Evolutionary conservation across 1,140 invertebrate genomes (phyloP), one percentile per base, ranked within the genome.

Genomic region (Panagrolaimus sp.): DNA sequence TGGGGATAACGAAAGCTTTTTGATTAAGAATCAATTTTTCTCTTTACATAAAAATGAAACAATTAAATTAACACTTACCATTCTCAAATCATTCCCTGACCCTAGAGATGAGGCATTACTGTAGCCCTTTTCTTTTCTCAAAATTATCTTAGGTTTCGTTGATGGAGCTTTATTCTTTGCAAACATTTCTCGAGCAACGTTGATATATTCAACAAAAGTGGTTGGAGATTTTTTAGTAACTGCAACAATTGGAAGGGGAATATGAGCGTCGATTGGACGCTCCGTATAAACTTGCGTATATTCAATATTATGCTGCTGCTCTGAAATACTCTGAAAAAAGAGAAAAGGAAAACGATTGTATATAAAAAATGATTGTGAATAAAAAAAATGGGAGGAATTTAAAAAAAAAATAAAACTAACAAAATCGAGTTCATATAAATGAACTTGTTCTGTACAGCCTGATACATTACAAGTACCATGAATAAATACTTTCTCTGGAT

Each of bases 371-470:
- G 25, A 25, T 51, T 51, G n/a, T n/a, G 25, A 51, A 25, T 8
- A 8, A 25, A 16, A 51, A 51, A 51, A 51, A 51, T 8, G 4
- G 48, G 25, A 51, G 48, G 25, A 8, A 1, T 51, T 51, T 51
- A 16, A 16, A 25, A 25, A 51, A n/a, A n/a, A n/a, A n/a, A n/a
- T n/a, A n/a, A n/a, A 51, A 51, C 25, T 8, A 25, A 51, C 51
- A 57, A 57, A 57, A 27, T 20, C 51, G n/a, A 57, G 20, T 57
- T 57, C 51, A 57, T 57, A 57, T 27, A 57, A 57, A 57, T 57
- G 51, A n/a, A 57, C 20, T 27, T 57, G 20, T 16, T 57, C 51
- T 1, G 14, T 9, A 13, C 51, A 57, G 9, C 51, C 51, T 3
- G 51, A 13, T 11, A 57, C 20, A 20, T 57, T 27, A 57, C 51